Conservation (phyloP, 2,113 vertebrate genomes). For the Oplegnathus fasciatus region DNA sequence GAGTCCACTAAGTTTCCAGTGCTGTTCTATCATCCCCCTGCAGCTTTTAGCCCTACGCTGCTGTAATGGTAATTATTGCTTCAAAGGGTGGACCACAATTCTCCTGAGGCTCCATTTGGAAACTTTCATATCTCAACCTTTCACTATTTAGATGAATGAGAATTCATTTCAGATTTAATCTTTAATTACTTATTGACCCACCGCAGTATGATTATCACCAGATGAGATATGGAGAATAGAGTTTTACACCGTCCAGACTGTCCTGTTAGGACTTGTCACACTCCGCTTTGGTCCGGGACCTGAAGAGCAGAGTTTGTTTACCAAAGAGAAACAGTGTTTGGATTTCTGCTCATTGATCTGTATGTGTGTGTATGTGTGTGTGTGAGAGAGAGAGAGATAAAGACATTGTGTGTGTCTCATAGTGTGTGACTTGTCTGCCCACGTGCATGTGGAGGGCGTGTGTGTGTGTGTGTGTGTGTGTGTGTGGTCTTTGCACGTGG, state of each 20-base stretch:
- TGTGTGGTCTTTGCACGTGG: conserved; percentile 6
- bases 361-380: conserved; percentile 45
- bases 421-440: conserved; percentile 34
- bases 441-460: background rate
- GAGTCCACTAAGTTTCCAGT: conserved; percentile 60
- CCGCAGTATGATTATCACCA: conserved; percentile 44
- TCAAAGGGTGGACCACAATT: conserved; percentile 78
- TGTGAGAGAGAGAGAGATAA: background rate
- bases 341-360: conserved; percentile 69
- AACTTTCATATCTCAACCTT: conserved; percentile 80
- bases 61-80: conserved; percentile 82
- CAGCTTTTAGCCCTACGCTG: conserved; percentile 61
- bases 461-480: conserved; percentile 23
- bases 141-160: conserved; percentile 79
- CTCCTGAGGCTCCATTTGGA: conserved; percentile 77
- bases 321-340: conserved; percentile 62
- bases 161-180: conserved; percentile 82
- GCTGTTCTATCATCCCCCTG: conserved; percentile 68
- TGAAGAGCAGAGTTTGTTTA: conserved; percentile 69
- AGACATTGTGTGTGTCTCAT: conserved; percentile 18
- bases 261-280: conserved; percentile 39
- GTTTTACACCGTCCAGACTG: conserved; percentile 19
- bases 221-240: conserved; percentile 48
- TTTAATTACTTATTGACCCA: conserved; percentile 80
- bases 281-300: conserved; percentile 43